A percentile compares a stretch with the other conserved stretches of the same genome.
These are phyloP conservation scores for Hestina assimilis DNA, from an alignment of 1,140 invertebrate genomes.

Conservation along the genomic window DNA sequence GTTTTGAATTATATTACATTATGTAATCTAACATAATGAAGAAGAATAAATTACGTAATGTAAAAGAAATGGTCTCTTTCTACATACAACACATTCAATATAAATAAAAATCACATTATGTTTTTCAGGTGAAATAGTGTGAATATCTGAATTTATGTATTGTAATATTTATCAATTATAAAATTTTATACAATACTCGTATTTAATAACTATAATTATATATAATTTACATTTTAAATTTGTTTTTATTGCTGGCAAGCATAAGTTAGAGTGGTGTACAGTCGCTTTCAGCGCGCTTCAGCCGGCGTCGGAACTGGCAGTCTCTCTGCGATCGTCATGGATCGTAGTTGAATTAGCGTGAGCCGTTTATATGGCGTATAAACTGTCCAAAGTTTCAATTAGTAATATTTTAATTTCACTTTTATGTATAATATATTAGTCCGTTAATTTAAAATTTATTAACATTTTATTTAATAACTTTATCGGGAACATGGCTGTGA, in stretches of 20 bases:
- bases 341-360: slow-evolving; percentile 57
- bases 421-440: slow-evolving; percentile 53
- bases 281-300: slow-evolving; percentile 30
- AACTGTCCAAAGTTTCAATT: slow-evolving; percentile 54
- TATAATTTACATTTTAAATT: background rate
- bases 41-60: too few relatives aligned
- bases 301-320: slow-evolving; percentile 49
- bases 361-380: slow-evolving; percentile 52
- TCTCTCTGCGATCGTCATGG: slow-evolving; percentile 70
- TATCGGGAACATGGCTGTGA: slow-evolving; percentile 65
- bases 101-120: too few relatives aligned
- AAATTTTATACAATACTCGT: too few relatives aligned
- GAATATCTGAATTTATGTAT: too few relatives aligned
- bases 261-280: slow-evolving; percentile 12
- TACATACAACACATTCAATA: too few relatives aligned
- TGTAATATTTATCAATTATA: too few relatives aligned
- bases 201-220: background rate
- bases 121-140: too few relatives aligned
- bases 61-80: too few relatives aligned
- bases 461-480: slow-evolving; percentile 37
- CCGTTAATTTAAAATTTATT: slow-evolving; percentile 37
- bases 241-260: slow-evolving; percentile 24
- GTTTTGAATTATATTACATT: too few relatives aligned
- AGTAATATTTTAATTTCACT: slow-evolving; percentile 45
- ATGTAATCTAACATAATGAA: too few relatives aligned